These are phyloP conservation scores for Zaprionus camerounensis DNA, from an alignment of 1,140 invertebrate genomes.

Conservation along the genomic window DNA sequence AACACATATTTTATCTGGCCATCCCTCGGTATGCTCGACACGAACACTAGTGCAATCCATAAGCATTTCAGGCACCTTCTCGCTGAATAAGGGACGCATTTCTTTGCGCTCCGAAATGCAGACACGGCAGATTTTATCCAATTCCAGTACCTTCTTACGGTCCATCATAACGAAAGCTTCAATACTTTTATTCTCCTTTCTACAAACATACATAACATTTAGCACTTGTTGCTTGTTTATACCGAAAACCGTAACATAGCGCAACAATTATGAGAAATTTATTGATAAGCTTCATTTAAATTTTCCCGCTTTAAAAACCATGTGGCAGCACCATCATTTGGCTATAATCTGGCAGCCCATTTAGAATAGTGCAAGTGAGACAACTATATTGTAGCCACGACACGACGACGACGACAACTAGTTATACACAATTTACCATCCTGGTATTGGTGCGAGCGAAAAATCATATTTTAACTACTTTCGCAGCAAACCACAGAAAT, in stretches of 20 bases:
- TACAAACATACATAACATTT: conserved; percentile 11
- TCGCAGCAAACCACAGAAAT: conserved; percentile 61
- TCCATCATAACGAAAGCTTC: conserved; percentile 60
- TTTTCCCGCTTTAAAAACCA: conserved; percentile 11
- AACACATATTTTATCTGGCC: conserved; percentile 86
- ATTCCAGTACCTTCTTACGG: conserved; percentile 79
- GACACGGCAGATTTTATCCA: conserved; percentile 87
- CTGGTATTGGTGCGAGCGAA: conserved; percentile 72
- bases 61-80: conserved; percentile 87
- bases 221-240: conserved; percentile 12
- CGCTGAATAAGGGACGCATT: conserved; percentile 87
- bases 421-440: conserved; percentile 73
- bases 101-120: conserved; percentile 87
- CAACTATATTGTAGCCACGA: conserved; percentile 42
- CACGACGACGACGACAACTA: conserved; percentile 54
- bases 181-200: conserved; percentile 12
- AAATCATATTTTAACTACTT: conserved; percentile 70
- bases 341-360: conserved; percentile 31
- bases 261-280: conserved; percentile 32
- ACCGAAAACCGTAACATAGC: not conserved
- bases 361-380: conserved; percentile 47
- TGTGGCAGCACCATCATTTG: not conserved
- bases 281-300: conserved; percentile 36
- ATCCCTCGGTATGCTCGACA: conserved; percentile 86
- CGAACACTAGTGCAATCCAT: conserved; percentile 87